These are phyloP conservation scores for Belgica antarctica DNA, from an alignment of 2,888 invertebrate species.

Conservation along the genomic window DNA sequence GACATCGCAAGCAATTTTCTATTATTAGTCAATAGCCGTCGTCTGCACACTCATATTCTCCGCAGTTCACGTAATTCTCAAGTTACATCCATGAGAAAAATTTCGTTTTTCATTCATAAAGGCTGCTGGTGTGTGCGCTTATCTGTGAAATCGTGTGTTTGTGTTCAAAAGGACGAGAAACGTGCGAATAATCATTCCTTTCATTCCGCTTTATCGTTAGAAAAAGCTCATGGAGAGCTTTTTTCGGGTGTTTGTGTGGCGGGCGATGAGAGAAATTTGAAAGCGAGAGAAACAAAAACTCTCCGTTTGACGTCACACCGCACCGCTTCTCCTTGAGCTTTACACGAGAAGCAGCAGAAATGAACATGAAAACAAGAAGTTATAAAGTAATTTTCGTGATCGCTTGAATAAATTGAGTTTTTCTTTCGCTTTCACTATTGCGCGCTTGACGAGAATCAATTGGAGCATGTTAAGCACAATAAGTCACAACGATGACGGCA, in stretches of 20 bases:
- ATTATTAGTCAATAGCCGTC: conserved; percentile 18
- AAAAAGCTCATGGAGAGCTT: conserved; percentile 11
- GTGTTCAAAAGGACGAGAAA: not conserved
- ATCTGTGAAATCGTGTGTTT: not conserved
- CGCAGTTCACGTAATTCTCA: not conserved
- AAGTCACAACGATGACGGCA: not conserved
- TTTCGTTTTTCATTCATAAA: not conserved
- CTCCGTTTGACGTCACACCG: conserved; percentile 23
- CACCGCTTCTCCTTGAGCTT: not conserved
- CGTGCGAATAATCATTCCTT: too few relatives aligned
- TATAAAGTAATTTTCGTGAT: conserved; percentile 11
- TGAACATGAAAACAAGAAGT: not conserved
- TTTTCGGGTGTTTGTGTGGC: too few relatives aligned
- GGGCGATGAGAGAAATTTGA: too few relatives aligned
- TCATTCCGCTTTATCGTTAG: too few relatives aligned
- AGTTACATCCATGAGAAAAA: not conserved
- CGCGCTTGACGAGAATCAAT: too few relatives aligned
- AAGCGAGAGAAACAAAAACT: conserved; percentile 15
- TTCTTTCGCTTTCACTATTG: not conserved
- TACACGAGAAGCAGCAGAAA: not conserved
- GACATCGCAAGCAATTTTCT: not conserved
- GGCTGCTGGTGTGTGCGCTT: not conserved
- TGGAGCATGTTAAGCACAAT: too few relatives aligned
- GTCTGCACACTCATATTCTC: conserved; percentile 16
- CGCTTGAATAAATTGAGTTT: conserved; percentile 6